Conservation (phyloP, 2,888 invertebrate genomes). For the Elaeidobius kamerunicus region DNA sequence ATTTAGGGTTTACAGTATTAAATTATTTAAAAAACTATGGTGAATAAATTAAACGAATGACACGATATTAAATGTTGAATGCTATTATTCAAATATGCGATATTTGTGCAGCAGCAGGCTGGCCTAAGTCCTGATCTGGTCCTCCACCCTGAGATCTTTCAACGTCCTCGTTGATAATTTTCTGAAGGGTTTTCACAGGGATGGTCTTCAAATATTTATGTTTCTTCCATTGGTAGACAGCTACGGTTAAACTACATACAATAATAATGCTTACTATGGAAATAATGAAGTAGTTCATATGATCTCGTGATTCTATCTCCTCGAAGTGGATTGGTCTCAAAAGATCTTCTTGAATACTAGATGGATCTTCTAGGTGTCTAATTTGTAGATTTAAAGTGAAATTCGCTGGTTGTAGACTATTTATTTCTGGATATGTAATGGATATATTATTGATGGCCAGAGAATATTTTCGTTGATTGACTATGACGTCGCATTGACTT, state of each 20-base stretch:
- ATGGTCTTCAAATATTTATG: neutral
- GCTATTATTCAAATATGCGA: too few relatives aligned
- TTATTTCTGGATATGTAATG: neutral
- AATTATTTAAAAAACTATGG: too few relatives aligned
- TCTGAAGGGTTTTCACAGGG: too few relatives aligned
- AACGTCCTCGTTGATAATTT: too few relatives aligned
- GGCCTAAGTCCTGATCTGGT: too few relatives aligned
- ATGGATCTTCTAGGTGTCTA: constrained; percentile 7
- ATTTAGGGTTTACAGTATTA: too few relatives aligned
- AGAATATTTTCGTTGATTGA: neutral
- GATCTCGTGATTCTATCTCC: neutral
- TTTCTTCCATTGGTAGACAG: constrained; percentile 8
- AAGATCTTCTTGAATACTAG: constrained; percentile 6
- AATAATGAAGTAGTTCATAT: neutral
- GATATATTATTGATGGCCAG: constrained; percentile 10
- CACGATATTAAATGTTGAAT: too few relatives aligned
- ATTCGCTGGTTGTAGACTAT: constrained; percentile 1
- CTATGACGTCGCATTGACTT: constrained; percentile 10
- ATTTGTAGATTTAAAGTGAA: constrained; percentile 11
- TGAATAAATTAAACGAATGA: too few relatives aligned
- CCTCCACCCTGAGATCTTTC: too few relatives aligned
- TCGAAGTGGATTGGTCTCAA: constrained; percentile 3
- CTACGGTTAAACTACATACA: neutral
- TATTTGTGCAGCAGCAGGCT: too few relatives aligned
- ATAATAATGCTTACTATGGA: neutral